Percentiles rank a stretch among this genome's conserved stretches.
These are phyloP conservation scores for Heliconius sara DNA, from an alignment of 2,888 invertebrate species.

Conservation along the genomic window DNA sequence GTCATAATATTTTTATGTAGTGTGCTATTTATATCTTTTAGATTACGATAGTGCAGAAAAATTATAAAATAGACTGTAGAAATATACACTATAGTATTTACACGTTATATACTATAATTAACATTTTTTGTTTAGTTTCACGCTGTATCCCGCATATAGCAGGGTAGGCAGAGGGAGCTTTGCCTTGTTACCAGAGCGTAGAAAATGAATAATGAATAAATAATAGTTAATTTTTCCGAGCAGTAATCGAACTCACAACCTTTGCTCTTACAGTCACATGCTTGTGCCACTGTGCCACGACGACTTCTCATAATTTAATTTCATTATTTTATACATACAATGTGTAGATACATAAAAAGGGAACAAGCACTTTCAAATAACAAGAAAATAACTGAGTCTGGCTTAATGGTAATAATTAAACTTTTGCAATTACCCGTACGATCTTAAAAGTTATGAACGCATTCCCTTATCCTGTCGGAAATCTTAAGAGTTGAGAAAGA, in stretches of 20 bases:
- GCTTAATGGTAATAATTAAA: constrained; percentile 49
- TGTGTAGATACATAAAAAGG: not conserved
- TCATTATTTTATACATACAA: not conserved
- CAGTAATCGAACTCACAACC: not conserved
- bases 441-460: constrained; percentile 45
- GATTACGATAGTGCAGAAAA: too few species aligned
- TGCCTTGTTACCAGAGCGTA: too few species aligned
- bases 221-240: not conserved
- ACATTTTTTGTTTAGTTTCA: too few species aligned
- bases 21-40: too few species aligned
- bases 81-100: too few species aligned
- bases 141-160: too few species aligned
- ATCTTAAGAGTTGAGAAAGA: constrained; percentile 35
- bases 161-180: too few species aligned
- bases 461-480: constrained; percentile 43
- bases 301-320: not conserved
- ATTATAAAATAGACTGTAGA: too few species aligned
- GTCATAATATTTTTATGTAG: too few species aligned
- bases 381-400: constrained; percentile 34
- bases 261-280: not conserved
- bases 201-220: not conserved
- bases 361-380: constrained; percentile 26
- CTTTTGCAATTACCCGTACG: constrained; percentile 50
- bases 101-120: too few species aligned
- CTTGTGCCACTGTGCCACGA: not conserved